Evolutionary conservation across 2,797 vertebrate species (phyloP), one percentile per base, ranked within the genome.

Genomic region (Typhlichthys subterraneus): DNA sequence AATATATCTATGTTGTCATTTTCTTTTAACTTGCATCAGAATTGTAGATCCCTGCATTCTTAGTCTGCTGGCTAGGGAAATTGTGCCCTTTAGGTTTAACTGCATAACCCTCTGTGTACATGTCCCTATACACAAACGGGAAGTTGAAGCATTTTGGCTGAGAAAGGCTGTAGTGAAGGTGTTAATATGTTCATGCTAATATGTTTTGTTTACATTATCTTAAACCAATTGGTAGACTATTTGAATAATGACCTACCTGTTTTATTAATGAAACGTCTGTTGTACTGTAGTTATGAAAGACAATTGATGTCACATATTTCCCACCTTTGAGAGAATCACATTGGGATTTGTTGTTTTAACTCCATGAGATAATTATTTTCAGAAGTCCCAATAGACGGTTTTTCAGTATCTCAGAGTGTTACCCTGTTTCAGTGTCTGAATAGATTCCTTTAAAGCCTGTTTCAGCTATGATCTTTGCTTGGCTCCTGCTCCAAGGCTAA

Each of bases 1-100:
- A 29, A 29, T 29, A 29, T 29, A 29, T 74, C 72, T 77, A 75
- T 79, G 64, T 78, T 55, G 52, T 52, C 45, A 46, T 58, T 57
- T 55, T 52, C 49, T 65, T 50, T 57, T 60, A 85, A 80, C 75
- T 67, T 74, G 80, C 78, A 86, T 74, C 70, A 64, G 55, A 46
- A 46, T 69, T 72, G 72, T 59, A 72, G 76, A 82, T 88, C 77
- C 83, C 84, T 69, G 73, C 79, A 73, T 65, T 60, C 51, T 59
- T 6, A 23, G 23, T 45, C 73, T 61, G 55, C 55, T 65, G 65
- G 84, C 82, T 93, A 91, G 90, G 91, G 92, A 92, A 89, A 80
- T 84, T 73, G 82, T 93, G 92, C 82, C 91, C 91, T 92, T 93
- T 89, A 82, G 70, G 88, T 89, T 82, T 77, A 88, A 85, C 75